Conservation (phyloP, 1,140 invertebrate genomes). For the Anagrus nilaparvatae region DNA sequence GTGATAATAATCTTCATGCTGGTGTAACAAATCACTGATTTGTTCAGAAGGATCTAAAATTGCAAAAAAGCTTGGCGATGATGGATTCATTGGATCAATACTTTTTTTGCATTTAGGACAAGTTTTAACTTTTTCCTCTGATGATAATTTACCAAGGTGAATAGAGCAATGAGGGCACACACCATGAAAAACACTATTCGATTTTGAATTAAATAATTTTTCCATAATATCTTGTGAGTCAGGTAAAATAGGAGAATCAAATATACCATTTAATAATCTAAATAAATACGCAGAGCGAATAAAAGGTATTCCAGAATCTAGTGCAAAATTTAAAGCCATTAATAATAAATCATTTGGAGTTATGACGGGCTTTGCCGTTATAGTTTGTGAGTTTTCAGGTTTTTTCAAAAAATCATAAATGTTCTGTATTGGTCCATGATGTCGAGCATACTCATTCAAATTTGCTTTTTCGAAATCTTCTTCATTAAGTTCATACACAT, state of each 20-base stretch:
- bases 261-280: not conserved
- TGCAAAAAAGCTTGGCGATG: not conserved
- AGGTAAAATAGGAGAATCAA: not conserved
- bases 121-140: not conserved
- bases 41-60: not conserved
- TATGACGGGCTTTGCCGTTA: no score
- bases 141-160: not conserved
- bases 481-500: no score
- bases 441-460: no score
- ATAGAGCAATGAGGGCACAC: not conserved
- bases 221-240: not conserved
- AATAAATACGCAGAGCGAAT: no score
- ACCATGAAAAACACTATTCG: not conserved
- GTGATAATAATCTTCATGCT: not conserved
- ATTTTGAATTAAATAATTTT: not conserved
- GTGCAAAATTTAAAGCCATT: no score
- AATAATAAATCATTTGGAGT: no score
- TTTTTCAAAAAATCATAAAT: no score
- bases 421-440: no score
- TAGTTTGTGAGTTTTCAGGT: no score
- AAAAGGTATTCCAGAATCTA: no score
- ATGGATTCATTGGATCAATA: not conserved
- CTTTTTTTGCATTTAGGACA: not conserved
- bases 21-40: not conserved
- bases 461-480: no score